Base-by-base conservation (phyloP, 2,113 vertebrate genomes). In the Callionymus lyra region DNA sequence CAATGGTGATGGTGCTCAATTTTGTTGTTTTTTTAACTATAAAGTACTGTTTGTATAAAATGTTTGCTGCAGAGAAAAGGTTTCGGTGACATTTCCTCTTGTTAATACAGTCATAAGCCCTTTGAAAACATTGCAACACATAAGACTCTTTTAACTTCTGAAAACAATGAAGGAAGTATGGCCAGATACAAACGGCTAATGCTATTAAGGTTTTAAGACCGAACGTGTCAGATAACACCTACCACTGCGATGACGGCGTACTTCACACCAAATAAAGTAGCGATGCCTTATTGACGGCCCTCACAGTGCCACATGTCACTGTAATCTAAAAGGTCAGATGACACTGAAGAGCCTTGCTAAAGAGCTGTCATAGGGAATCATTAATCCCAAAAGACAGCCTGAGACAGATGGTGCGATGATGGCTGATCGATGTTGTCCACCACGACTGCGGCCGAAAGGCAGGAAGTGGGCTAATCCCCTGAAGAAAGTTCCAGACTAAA, bases 391-490 rank as follows among this genome's bases (percentile, higher is more conserved):
- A 71, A 72, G 65, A 59, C 69, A 63, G 70, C 53, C 41, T 44
- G 47, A 70, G 74, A 79, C 82, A 83, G 80, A 84, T 84, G 82
- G 80, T 47, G 17, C 12, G 39, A 79, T 65, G 80, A 69, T 76
- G 76, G 68, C 51, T 50, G 69, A 79, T 83, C 76, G 68, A 82
- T 77, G 70, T 48, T 42, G 45, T 69, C 59, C 12, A 66, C 64
- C 48, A 44, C 40, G 34, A 53, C 50, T 42, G 55, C 58, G 34
- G 59, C 41, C 44, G 47, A 8, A 52, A 53, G 50, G 44, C 56
- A 74, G 72, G 54, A 77, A 71, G 56, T 70, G 60, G 70, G 66
- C 56, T 77, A 79, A 77, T 75, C 61, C 58, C 50, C 69, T 57
- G 53, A 79, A 79, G 66, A 80, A 80, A 68, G 59, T 68, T 66